Base-by-base conservation (phyloP, 1,140 invertebrate genomes). In the Cecropterus lyciades region DNA sequence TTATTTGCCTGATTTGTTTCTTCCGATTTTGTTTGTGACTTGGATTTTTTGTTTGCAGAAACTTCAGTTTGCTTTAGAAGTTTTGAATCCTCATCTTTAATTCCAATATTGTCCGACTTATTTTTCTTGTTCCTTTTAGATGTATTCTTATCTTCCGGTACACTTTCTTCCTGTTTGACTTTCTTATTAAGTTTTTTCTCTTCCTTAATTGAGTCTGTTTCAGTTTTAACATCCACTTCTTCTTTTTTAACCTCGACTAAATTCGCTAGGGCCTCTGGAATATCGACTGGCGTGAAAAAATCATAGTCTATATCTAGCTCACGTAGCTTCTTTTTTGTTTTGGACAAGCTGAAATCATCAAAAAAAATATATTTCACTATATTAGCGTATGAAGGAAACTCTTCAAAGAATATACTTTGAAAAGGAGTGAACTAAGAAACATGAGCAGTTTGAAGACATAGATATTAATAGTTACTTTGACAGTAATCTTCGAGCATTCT, bases 231-330 rank as follows among this genome's bases (percentile, higher is more conserved):
- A 15, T 51, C n/a, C n/a, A n/a, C 48, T 15, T 45, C 27, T 68
- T 71, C 66, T 68, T 73, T 46, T 15, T 75, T 70, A 13, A 65
- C 48, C 13, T 49, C 51, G 45, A 60, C 16, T 52, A 40, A 11
- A 33, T 62, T 56, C 37, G 15, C 14, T 53, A 92, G 75, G 37
- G 55, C 70, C 66, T 87, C 79, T 24, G 91, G 92, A 16, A 93
- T 70, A 79, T 93, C 92, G 45, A 87, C 85, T 55, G 92, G 88
- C 52, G 73, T 74, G 53, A 93, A 93, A 49, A 92, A 92, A 53
- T 92, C 85, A 82, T 92, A 93, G 60, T 89, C 79, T 55, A 93
- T 87, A 6, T 83, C 90, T 20, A 92, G 55, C 17, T 79, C 77
- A 63, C 70, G 81, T 15, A 93, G 67, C 59, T 84, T 92, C 46